Conservation (phyloP, 1,140 invertebrate genomes). For the Heliothis subflexa region DNA sequence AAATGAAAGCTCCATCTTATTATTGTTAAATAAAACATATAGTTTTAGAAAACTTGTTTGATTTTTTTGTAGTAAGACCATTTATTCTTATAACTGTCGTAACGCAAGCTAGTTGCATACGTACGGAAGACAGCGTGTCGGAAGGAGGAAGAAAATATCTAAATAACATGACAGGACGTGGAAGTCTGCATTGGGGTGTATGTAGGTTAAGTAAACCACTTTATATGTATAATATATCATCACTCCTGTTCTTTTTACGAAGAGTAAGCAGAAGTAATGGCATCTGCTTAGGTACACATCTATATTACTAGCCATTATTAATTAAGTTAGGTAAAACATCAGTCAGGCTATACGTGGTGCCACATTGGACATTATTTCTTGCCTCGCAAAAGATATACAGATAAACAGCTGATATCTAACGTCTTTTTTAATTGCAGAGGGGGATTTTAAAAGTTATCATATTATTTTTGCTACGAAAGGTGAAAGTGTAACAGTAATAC, state of each 20-base stretch:
- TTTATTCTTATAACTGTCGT: not conserved
- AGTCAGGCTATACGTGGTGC: too few species aligned
- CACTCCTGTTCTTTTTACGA: too few species aligned
- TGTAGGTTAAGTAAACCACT: constrained; percentile 14
- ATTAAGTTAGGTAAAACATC: too few species aligned
- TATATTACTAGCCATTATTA: too few species aligned
- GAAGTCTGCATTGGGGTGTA: not conserved
- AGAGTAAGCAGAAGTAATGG: too few species aligned
- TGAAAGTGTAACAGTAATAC: too few species aligned
- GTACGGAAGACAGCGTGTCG: not conserved
- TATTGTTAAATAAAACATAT: not conserved
- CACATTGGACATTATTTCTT: not conserved
- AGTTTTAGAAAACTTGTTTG: too few species aligned
- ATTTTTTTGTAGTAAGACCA: too few species aligned
- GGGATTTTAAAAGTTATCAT: not conserved
- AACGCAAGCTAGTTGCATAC: not conserved
- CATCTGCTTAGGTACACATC: too few species aligned
- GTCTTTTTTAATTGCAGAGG: not conserved
- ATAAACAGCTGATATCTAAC: constrained; percentile 40
- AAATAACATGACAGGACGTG: not conserved
- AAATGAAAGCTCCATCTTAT: too few species aligned
- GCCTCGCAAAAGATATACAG: not conserved
- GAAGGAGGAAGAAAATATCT: constrained; percentile 4
- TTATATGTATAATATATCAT: not conserved
- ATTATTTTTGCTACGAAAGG: not conserved